Base-by-base conservation (phyloP, 2,113 vertebrate species). In the Epinephelus fuscoguttatus region DNA sequence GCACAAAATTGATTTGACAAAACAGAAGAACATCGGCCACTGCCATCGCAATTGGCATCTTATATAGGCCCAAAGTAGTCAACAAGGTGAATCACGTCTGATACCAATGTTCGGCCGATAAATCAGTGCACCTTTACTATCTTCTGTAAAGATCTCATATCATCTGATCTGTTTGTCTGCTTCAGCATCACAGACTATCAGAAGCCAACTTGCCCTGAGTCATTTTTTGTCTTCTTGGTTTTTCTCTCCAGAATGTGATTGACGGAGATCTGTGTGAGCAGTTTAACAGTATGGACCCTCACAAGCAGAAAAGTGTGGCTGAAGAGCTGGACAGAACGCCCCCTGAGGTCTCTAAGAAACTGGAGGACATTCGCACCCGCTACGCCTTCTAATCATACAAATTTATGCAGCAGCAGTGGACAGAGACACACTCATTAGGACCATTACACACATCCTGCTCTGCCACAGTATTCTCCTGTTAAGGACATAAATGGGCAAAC, bases 231-330 rank as follows among this genome's bases (percentile, higher is more conserved):
- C 3, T 27, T 27, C 1, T 74, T 19, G 27, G 1, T 37, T 2
- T 42, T 82, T n/a, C 75, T 80, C 69, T 76, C 30, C 89, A 99
- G 98, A 99, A 99, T 18, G 98, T 99, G 92, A 99, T 99, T 21
- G 98, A 99, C 71, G 98, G 98, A 71, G 98, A 99, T 87, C 96
- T 99, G 55, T 99, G 98, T 75, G 98, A 99, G 90, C 98, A 99
- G 94, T 99, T 99, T 82, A 99, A 99, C 92, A 99, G 98, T n/a
- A 99, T 99, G 98, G 98, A 99, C 74, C 97, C 97, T 2, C 97
- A 97, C 92, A 99, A 99, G 78, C 98, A 99, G 93, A 99, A 99
- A 86, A 99, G 99, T 0, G 97, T 99, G 61, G 97, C 98, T 0
- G 98, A 99, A 82, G 98, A 99, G 90, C 93, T 99, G 84, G 98